Conservation (phyloP, 2,797 vertebrate species). For the Cynodonichthys magdalenae region DNA sequence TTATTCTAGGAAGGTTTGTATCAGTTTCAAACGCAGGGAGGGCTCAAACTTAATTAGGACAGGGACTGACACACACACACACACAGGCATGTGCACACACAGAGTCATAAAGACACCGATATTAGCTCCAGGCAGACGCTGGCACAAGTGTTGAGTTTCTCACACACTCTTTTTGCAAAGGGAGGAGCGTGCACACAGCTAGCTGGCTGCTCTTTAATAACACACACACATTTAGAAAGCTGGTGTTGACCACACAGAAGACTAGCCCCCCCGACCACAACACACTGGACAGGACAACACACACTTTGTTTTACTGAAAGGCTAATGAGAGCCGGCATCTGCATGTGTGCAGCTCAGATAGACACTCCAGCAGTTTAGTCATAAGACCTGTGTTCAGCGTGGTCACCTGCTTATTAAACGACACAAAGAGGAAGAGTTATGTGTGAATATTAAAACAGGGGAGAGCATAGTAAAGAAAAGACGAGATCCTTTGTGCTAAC, state of each 20-base stretch:
- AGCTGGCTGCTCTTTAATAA: conserved; percentile 22
- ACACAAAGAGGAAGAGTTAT: conserved; percentile 3
- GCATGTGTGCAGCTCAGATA: conserved; percentile 10
- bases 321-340: conserved; percentile 31
- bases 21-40: conserved; percentile 34
- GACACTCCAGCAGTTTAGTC: conserved; percentile 39
- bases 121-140: conserved; percentile 61
- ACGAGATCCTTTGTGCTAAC: conserved; percentile 29
- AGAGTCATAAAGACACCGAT: conserved; percentile 51
- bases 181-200: conserved; percentile 29
- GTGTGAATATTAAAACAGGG: not conserved
- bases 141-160: conserved; percentile 73
- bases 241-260: conserved; percentile 36
- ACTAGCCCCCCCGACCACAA: conserved; percentile 37
- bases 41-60: conserved; percentile 62
- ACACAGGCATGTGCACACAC: conserved; percentile 3
- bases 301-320: conserved; percentile 25
- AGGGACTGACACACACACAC: conserved; percentile 3
- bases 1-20: conserved; percentile 65
- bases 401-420: conserved; percentile 35
- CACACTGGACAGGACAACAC: conserved; percentile 19
- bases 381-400: conserved; percentile 31
- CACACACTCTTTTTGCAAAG: conserved; percentile 50
- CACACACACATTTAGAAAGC: conserved; percentile 33
- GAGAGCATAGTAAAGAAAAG: conserved; percentile 8